Conservation (phyloP, 1,140 invertebrate species). For the Popillia japonica region DNA sequence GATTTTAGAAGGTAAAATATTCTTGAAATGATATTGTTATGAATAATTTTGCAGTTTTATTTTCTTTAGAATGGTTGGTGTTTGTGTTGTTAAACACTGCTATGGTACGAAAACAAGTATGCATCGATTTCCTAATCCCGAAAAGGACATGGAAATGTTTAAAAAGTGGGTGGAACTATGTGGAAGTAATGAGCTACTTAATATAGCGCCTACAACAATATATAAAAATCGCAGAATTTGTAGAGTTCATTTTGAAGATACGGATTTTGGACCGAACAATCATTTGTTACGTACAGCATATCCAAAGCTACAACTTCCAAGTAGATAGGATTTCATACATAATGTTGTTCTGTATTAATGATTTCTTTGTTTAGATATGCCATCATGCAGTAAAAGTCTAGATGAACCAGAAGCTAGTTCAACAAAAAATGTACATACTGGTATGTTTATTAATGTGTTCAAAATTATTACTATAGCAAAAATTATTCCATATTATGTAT, state of each 20-base stretch:
- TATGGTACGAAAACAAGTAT: constrained; percentile 9
- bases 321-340: no score
- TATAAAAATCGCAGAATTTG: not conserved
- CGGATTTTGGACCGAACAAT: constrained; percentile 9
- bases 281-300: constrained; percentile 5
- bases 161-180: not conserved
- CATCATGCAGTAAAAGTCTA: not conserved
- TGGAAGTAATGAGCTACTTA: not conserved
- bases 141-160: not conserved
- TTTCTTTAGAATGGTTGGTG: not conserved
- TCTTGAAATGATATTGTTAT: no score
- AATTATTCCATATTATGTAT: no score
- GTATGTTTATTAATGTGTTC: not conserved
- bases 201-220: not conserved
- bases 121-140: not conserved
- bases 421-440: constrained; percentile 1
- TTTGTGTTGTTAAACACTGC: constrained; percentile 5
- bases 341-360: no score
- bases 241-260: not conserved
- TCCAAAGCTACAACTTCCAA: not conserved
- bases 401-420: not conserved
- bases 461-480: not conserved
- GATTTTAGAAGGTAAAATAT: no score
- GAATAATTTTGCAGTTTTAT: no score
- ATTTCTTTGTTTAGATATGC: not conserved